Percentiles rank a stretch among this genome's conserved stretches.
Conservation (phyloP, 2,797 vertebrate species). For the Phataginus tetradactyla region DNA sequence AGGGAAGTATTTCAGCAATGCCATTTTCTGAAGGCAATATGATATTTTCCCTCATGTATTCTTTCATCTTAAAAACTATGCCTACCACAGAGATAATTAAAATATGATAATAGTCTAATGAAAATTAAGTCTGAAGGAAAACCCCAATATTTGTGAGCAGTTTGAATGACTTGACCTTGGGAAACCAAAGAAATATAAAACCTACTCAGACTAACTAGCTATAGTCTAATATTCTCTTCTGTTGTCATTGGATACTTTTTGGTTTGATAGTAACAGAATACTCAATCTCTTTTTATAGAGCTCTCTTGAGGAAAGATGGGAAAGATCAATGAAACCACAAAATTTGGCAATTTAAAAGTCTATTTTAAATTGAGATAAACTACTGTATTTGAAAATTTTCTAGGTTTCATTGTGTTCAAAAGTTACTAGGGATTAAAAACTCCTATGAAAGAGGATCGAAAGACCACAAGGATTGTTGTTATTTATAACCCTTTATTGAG, state of each 20-base stretch:
- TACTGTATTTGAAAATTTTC: constrained; percentile 19
- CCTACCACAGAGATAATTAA: not conserved
- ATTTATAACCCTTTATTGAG: not conserved
- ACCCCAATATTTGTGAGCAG: not conserved
- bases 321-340: constrained; percentile 55
- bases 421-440: constrained; percentile 48
- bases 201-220: not conserved
- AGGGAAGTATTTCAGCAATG: not conserved
- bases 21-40: not conserved
- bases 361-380: constrained; percentile 44
- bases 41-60: not conserved
- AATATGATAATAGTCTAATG: not conserved
- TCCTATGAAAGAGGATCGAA: not conserved
- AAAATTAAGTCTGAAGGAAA: constrained; percentile 13
- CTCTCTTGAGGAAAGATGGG: not conserved
- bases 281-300: not conserved
- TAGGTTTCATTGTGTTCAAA: constrained; percentile 49
- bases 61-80: not conserved
- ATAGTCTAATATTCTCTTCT: not conserved
- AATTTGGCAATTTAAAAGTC: constrained; percentile 43
- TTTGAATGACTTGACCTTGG: constrained; percentile 25
- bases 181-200: constrained; percentile 19
- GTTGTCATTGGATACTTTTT: not conserved
- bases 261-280: constrained; percentile 30
- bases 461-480: not conserved